Base-by-base conservation (phyloP, 2,888 invertebrate species). In the Encarsia formosa region DNA sequence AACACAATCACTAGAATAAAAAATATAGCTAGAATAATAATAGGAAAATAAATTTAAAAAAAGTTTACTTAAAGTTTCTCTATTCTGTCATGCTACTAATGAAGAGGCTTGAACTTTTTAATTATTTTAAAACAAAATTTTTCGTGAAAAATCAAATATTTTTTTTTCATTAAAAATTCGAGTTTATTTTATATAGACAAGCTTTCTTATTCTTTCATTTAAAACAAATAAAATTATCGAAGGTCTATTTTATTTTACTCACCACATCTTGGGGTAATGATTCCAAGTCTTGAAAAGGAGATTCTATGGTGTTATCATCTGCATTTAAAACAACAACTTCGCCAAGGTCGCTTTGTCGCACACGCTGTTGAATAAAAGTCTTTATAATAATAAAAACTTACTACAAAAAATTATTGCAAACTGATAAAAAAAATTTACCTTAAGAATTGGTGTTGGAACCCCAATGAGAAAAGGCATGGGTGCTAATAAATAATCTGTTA, bases 391-490 rank as follows among this genome's bases (percentile, higher is more conserved):
- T 5, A 18, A 8, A 8, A 26, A 8, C 11, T 26, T 11, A 26
- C 26, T 26, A 26, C 26, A 26, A 6, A 8, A 26, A 8, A 8
- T 11, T 26, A 26, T 26, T 6, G 26, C 6, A 26, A n/a, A n/a
- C n/a, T n/a, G n/a, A n/a, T n/a, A n/a, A n/a, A n/a, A n/a, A n/a
- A n/a, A n/a, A n/a, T n/a, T 70, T 73, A 90, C 88, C 82, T 86
- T 79, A 77, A 93, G 83, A 46, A 93, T 87, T 64, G 83, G 81
- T 59, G 87, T 82, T 60, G 96, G 96, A 57, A 97, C 92, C 55
- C 98, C 98, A 67, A 98, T 95, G 40, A 98, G 79, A 78, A 91
- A 98, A 40, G 98, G 98, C 97, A 98, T 98, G 1, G 98, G 98
- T 13, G 98, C 98, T 63, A 87, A 79, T 60, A 94, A 77, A 74